Conservation (phyloP, 2,888 invertebrate species). For the Acleris sparsana region DNA sequence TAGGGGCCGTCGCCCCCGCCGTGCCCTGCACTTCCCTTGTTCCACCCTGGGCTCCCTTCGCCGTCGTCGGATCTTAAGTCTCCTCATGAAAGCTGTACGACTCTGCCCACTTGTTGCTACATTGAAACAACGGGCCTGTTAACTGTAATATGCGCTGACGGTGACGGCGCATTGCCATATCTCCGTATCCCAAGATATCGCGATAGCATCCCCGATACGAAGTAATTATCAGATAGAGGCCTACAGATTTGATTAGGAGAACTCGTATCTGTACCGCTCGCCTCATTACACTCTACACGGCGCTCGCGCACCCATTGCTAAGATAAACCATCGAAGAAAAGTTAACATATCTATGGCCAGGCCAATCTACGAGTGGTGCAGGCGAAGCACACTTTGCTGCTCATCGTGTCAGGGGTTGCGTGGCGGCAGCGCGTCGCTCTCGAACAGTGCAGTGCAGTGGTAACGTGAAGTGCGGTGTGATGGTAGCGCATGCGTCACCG, state of each 20-base stretch:
- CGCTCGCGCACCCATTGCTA: constrained; percentile 46
- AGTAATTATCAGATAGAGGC: constrained; percentile 78
- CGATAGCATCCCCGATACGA: constrained; percentile 74
- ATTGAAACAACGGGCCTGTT: constrained; percentile 3
- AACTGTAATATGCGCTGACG: constrained; percentile 14
- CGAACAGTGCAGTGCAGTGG: constrained; percentile 25
- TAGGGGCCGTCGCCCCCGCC: constrained; percentile 53
- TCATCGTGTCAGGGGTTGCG: constrained; percentile 15
- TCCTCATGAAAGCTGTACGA: constrained; percentile 1
- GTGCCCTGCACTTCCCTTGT: constrained; percentile 40
- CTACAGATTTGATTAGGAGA: constrained; percentile 77
- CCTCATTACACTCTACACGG: constrained; percentile 59
- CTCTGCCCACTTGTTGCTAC: background rate
- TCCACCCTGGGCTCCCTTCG: constrained; percentile 30
- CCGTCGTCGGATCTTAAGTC: constrained; percentile 2
- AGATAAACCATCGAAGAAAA: constrained; percentile 40
- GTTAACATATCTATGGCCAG: constrained; percentile 40
- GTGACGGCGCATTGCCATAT: constrained; percentile 48
- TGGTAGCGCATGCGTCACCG: constrained; percentile 33
- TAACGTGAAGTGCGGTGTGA: constrained; percentile 26
- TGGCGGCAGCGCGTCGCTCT: constrained; percentile 12
- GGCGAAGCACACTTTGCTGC: constrained; percentile 9
- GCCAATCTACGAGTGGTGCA: constrained; percentile 14
- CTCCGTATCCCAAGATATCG: constrained; percentile 62
- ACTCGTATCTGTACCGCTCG: constrained; percentile 58